Percentiles rank a stretch among this genome's conserved stretches.
phyloP scores from a whole-genome alignment of 2,797 vertebrate species.

The Kryptolebias ocellatus region DNA sequence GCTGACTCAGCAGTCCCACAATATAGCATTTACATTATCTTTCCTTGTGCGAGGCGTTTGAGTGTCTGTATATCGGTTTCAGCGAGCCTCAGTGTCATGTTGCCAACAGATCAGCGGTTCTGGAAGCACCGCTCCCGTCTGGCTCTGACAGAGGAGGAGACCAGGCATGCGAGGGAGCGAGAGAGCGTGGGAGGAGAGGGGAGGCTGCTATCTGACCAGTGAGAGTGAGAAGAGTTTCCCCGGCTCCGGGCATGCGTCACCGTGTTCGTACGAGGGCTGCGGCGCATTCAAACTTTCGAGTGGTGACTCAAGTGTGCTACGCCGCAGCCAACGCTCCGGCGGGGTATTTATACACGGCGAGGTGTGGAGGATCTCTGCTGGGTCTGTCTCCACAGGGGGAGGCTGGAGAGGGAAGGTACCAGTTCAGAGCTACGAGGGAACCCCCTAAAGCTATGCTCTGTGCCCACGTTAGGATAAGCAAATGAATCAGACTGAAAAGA shows the following conservation, averaged over 20 bases:
- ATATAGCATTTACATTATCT: no score
- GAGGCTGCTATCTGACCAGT: constrained; percentile 53
- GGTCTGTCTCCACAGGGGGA: constrained; percentile 13
- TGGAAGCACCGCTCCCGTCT: constrained; percentile 52
- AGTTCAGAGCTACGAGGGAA: constrained; percentile 18
- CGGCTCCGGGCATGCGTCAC: constrained; percentile 39
- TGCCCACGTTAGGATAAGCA: not conserved
- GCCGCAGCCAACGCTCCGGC: constrained; percentile 28
- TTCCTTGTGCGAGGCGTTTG: not conserved
- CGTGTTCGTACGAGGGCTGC: constrained; percentile 32
- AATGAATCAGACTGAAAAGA: not conserved
- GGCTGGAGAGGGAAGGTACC: constrained; percentile 5
- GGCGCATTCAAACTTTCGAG: constrained; percentile 42
- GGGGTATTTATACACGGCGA: constrained; percentile 54
- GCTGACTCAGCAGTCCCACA: no score
- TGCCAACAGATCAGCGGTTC: constrained; percentile 67
- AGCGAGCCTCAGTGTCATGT: constrained; percentile 53
- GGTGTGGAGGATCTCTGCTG: constrained; percentile 61
- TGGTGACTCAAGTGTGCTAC: constrained; percentile 58
- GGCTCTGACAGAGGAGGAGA: constrained; percentile 57
- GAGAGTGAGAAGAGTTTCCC: constrained; percentile 67
- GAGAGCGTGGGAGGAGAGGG: constrained; percentile 23
- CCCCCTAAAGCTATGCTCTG: not conserved
- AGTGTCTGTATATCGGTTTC: constrained; percentile 44
- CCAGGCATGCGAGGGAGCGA: constrained; percentile 49